Evolutionary conservation across 2,888 invertebrate species (phyloP).

Genomic region (Yponomeuta sedellus): DNA sequence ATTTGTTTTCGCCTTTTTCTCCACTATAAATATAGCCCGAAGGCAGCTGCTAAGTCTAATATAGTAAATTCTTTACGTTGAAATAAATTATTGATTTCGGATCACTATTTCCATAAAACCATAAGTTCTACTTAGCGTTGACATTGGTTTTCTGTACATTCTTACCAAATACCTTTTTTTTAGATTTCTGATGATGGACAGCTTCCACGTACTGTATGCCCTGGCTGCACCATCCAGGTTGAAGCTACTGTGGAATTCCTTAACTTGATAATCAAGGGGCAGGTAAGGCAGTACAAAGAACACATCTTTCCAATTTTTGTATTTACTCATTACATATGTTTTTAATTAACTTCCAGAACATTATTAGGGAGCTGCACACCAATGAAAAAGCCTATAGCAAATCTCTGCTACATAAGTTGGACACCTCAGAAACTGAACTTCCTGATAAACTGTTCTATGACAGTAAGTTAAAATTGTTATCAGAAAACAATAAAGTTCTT

Average conservation of each 20-base stretch:
- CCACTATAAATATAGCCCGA: no score
- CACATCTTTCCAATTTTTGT: background rate
- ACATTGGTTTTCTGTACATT: background rate
- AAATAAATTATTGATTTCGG: no score
- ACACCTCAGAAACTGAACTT: background rate
- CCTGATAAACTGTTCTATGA: background rate
- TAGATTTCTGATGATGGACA: slow-evolving; percentile 83
- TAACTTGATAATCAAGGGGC: slow-evolving; percentile 82
- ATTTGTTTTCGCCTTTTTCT: no score
- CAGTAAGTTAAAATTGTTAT: background rate
- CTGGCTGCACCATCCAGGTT: slow-evolving; percentile 84
- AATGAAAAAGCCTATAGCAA: slow-evolving; percentile 60
- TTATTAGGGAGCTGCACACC: slow-evolving; percentile 51
- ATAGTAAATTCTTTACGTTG: no score
- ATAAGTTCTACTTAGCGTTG: no score
- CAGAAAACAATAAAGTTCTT: background rate
- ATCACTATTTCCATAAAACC: no score
- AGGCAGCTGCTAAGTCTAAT: no score
- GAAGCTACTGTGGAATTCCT: slow-evolving; percentile 86
- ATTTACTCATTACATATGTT: background rate
- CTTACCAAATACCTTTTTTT: slow-evolving; percentile 25
- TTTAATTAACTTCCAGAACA: slow-evolving; percentile 46
- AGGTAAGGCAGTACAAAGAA: slow-evolving; percentile 44
- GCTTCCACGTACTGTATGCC: slow-evolving; percentile 83
- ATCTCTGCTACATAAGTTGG: slow-evolving; percentile 31